phyloP scores from a whole-genome alignment of 2,113 vertebrate genomes.

The Mionectes macconnelli region DNA sequence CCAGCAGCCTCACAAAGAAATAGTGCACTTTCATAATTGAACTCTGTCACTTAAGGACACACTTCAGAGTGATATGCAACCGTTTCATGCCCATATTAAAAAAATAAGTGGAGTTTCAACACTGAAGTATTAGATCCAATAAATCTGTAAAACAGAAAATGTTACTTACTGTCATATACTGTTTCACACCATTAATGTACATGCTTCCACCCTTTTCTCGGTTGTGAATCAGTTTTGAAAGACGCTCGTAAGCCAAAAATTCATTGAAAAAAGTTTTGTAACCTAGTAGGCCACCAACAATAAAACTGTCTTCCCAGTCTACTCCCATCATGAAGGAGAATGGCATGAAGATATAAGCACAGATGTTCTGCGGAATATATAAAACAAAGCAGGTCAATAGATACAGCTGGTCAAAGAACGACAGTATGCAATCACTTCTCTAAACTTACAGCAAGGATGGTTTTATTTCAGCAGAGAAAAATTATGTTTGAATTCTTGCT shows the following conservation, averaged over 20 bases:
- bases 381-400: not conserved
- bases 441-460: not conserved
- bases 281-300: slow-evolving; percentile 85
- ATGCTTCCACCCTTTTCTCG: slow-evolving; percentile 73
- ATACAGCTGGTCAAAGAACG: not conserved
- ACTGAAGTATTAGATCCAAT: not conserved
- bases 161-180: slow-evolving; percentile 81
- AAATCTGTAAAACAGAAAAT: not conserved
- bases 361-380: slow-evolving; percentile 77
- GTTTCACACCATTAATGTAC: slow-evolving; percentile 81
- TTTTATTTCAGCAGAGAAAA: not conserved
- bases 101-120: not conserved
- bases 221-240: slow-evolving; percentile 77
- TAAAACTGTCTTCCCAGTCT: slow-evolving; percentile 88
- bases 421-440: fast-evolving
- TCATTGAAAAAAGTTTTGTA: slow-evolving; percentile 91
- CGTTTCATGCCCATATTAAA: not conserved
- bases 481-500: not conserved
- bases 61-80: not conserved
- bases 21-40: not conserved
- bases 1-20: not conserved
- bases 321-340: slow-evolving; percentile 91
- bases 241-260: slow-evolving; percentile 85
- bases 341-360: slow-evolving; percentile 88
- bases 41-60: not conserved